Percentiles rank a stretch among this genome's conserved stretches.
Evolutionary conservation across 1,140 invertebrate species (phyloP).

Genomic region (Epicauta chinensis): DNA sequence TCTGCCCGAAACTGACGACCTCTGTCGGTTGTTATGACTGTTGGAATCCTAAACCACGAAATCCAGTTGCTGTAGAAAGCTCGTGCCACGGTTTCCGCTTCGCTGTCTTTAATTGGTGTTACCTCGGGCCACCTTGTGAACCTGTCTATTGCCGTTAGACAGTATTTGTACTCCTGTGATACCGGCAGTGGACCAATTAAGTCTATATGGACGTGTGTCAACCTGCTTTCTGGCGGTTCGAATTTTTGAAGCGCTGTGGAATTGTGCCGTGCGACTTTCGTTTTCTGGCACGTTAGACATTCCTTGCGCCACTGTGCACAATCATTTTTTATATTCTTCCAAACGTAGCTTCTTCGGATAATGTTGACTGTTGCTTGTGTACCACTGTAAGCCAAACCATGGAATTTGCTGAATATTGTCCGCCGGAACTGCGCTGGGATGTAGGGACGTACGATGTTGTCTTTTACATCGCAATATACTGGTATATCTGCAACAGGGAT

Average conservation of each 20-base stretch:
- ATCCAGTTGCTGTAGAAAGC: constrained; percentile 32
- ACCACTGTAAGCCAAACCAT: background rate
- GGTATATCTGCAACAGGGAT: background rate
- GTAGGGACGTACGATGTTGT: background rate
- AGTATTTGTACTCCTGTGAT: constrained; percentile 35
- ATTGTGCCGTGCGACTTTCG: background rate
- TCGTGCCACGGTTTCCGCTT: constrained; percentile 34
- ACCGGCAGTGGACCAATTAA: constrained; percentile 33
- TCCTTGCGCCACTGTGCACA: background rate
- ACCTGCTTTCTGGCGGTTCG: constrained; percentile 18
- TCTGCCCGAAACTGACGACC: background rate
- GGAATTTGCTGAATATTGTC: background rate
- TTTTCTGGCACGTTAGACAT: background rate
- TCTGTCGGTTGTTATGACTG: background rate
- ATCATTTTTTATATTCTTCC: constrained; percentile 1
- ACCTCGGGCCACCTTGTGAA: constrained; percentile 44
- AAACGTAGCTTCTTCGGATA: background rate
- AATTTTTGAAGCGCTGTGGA: constrained; percentile 21
- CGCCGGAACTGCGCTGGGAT: background rate
- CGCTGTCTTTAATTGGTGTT: constrained; percentile 33
- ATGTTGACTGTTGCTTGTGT: background rate
- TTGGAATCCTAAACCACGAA: constrained; percentile 30
- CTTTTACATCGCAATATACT: background rate
- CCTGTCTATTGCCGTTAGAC: constrained; percentile 41
- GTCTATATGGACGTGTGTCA: constrained; percentile 34